Evolutionary conservation across 1,140 invertebrate species (phyloP), one percentile per base, ranked within the genome.

Genomic region (Drosophila orosa): DNA sequence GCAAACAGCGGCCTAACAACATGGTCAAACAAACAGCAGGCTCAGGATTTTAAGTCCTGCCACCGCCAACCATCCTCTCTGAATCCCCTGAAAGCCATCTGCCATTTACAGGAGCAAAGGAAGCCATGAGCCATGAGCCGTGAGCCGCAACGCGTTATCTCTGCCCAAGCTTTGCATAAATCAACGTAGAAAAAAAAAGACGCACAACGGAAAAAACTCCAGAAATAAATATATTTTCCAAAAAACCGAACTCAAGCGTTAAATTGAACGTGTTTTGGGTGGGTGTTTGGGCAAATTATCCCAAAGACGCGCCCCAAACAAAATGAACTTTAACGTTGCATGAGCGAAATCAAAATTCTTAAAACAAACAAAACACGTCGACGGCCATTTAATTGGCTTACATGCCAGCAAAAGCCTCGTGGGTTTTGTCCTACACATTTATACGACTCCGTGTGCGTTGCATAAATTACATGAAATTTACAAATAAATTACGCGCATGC

Each of bases 401-500:
- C 78, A 68, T 59, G 60, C 61, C n/a, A 42, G 25, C 39, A 78
- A 71, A 58, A 31, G 44, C 56, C 52, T 63, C 24, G 7, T 33
- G 76, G 73, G 58, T 29, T 56, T 45, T 57, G 27, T 60, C 40
- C 45, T 45, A 60, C 35, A 31, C 22, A 60, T 54, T 19, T 65
- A 35, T 60, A 10, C 40, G 65, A 13, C 10, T 67, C 17, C 22
- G 78, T 81, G 78, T 77, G 81, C 42, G 47, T 69, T 82, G 74
- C 68, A 87, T 87, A 87, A 79, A 87, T 87, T 82, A 79, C 71
- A 72, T 65, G 59, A 61, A 82, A 79, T 82, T 82, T 68, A 79
- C 78, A 86, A 87, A 86, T 87, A 87, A 86, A 86, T 86, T 86
- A 86, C 69, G 66, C 74, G 83, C 83, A 86, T 81, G 78, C 76